phyloP scores from a whole-genome alignment of 2,888 invertebrate genomes.

The Campaea margaritaria region DNA sequence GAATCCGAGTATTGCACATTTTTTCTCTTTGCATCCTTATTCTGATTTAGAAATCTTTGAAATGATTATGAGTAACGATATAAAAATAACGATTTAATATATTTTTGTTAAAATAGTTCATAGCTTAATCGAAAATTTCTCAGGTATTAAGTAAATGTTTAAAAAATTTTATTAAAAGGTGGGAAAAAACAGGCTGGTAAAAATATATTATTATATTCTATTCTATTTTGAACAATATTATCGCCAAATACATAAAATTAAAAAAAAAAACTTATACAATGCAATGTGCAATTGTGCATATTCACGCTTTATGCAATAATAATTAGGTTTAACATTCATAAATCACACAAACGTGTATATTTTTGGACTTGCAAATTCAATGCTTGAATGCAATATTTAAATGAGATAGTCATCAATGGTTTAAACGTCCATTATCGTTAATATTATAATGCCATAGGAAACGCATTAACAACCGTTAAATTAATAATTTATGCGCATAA shows the following conservation, averaged over 20 bases:
- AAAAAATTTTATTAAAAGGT: too few species aligned
- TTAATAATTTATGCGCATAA: slow-evolving; percentile 40
- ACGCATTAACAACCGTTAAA: slow-evolving; percentile 31
- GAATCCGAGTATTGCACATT: slow-evolving; percentile 42
- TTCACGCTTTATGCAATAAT: too few species aligned
- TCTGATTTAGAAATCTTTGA: slow-evolving; percentile 27
- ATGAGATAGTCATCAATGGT: not conserved
- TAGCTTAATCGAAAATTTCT: too few species aligned
- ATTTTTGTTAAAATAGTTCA: too few species aligned
- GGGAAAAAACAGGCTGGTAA: too few species aligned
- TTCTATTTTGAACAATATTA: too few species aligned
- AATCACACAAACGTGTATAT: not conserved
- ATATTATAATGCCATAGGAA: slow-evolving; percentile 23
- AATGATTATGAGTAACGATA: not conserved
- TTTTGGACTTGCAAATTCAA: not conserved
- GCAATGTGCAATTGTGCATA: too few species aligned
- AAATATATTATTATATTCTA: too few species aligned
- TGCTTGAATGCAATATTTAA: not conserved
- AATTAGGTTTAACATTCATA: not conserved
- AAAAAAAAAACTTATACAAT: too few species aligned
- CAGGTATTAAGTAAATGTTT: too few species aligned
- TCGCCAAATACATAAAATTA: too few species aligned
- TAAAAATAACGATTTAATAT: not conserved
- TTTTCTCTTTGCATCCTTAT: slow-evolving; percentile 40
- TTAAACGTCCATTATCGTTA: slow-evolving; percentile 21